Conservation (phyloP, 2,888 invertebrate species). For the Glaucopsyche alexis region DNA sequence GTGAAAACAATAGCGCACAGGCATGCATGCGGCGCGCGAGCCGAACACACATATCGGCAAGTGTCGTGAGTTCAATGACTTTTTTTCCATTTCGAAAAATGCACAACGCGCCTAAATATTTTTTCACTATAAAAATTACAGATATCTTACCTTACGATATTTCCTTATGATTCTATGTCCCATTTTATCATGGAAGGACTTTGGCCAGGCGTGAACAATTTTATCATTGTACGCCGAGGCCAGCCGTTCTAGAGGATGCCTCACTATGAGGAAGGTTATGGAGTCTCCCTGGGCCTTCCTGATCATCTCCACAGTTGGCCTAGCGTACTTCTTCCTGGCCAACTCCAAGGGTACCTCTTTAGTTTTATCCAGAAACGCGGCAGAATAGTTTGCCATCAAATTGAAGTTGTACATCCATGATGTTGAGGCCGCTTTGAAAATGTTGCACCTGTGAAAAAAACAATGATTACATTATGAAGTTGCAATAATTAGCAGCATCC, state of each 20-base stretch:
- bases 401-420: constrained; percentile 97
- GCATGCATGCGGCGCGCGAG: no score
- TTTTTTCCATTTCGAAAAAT: neutral
- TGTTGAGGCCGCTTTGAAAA: constrained; percentile 92
- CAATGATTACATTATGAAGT: neutral
- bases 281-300: constrained; percentile 87
- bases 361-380: constrained; percentile 87
- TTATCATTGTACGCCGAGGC: constrained; percentile 92
- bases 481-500: neutral
- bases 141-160: constrained; percentile 81
- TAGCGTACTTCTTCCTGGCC: constrained; percentile 89
- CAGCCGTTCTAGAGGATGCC: constrained; percentile 89
- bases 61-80: no score
- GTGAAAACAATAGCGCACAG: no score
- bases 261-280: constrained; percentile 88
- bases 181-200: constrained; percentile 89
- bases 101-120: neutral
- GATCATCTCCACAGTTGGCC: constrained; percentile 86
- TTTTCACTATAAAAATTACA: no score
- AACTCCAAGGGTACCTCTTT: constrained; percentile 88
- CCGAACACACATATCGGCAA: no score
- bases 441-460: constrained; percentile 82
- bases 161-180: constrained; percentile 88
- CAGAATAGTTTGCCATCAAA: constrained; percentile 89
- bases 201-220: constrained; percentile 89